Evolutionary conservation across 2,113 vertebrate species (phyloP), one percentile per base, ranked within the genome.

Genomic region (Oreochromis niloticus): DNA sequence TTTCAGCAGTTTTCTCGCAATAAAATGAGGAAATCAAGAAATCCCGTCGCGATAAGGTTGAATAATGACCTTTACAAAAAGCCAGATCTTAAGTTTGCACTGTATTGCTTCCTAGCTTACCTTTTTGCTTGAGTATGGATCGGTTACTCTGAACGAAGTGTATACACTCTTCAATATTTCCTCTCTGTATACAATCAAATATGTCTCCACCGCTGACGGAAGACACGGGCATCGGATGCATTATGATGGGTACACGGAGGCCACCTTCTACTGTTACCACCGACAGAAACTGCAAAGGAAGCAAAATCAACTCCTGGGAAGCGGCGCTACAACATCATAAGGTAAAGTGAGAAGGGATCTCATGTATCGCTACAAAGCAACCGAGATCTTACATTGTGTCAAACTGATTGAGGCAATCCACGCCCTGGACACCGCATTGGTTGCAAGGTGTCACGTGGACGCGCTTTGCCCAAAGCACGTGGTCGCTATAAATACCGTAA

Each of bases 181-280:
- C 96, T 55, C 89, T 93, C 73, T 96, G 95, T 59, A 96, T 93
- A 82, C 93, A 94, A 71, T 97, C 96, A 92, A 97, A 96, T 86
- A 97, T 94, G 89, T 94, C 95, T 56, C 85, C 95, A 39, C 57
- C 89, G 63, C 71, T 80, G 6, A 10, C 85, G 55, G 91, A 84
- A 80, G 87, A 79, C 14, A 83, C 83, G 2, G 90, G 86, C 48
- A 91, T 88, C 68, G 89, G 87, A 46, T 92, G 87, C 95, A 95
- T 96, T 34, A 6, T 92, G 80, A 55, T n/a, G 39, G 22, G 11
- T 30, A 83, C 80, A 52, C 59, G 3, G 24, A 13, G 12, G 24
- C 80, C 13, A 9, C 56, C 90, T 36, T 71, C 36, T 22, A 1
- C 5, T 59, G 73, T 57, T 80, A 75, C 54, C 66, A 12, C 82